Percentiles rank a stretch among this genome's conserved stretches.
Evolutionary conservation across 2,888 invertebrate species (phyloP).

Genomic region (Leucozona laternaria): DNA sequence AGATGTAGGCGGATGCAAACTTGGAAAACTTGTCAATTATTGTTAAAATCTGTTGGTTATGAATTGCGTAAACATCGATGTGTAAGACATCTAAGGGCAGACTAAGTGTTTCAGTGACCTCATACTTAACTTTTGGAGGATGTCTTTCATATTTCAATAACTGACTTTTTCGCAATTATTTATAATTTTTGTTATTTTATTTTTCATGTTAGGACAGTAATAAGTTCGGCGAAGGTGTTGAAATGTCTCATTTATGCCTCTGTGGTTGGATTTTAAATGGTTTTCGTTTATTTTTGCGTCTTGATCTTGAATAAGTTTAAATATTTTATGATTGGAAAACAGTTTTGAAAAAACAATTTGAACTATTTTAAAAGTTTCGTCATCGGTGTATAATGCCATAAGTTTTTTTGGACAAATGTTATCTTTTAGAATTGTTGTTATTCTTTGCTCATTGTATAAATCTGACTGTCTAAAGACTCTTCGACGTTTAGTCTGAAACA

Average conservation of each 20-base stretch:
- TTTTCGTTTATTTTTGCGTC: slow-evolving; percentile 71
- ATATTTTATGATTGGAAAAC: slow-evolving; percentile 27
- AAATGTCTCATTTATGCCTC: slow-evolving; percentile 71
- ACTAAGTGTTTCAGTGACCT: slow-evolving; percentile 56
- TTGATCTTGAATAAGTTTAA: slow-evolving; percentile 57
- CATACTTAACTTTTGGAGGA: slow-evolving; percentile 64
- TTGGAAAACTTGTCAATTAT: slow-evolving; percentile 62
- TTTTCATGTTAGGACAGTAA: slow-evolving; percentile 72
- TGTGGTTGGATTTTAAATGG: slow-evolving; percentile 71
- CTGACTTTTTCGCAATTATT: no score
- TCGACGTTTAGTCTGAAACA: background rate
- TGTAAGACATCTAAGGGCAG: slow-evolving; percentile 70
- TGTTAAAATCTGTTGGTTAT: slow-evolving; percentile 65
- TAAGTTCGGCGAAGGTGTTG: slow-evolving; percentile 13
- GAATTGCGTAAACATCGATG: slow-evolving; percentile 65
- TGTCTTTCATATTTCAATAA: slow-evolving; percentile 67
- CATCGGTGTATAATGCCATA: slow-evolving; percentile 35
- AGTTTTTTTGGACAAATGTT: slow-evolving; percentile 32
- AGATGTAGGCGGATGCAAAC: slow-evolving; percentile 27
- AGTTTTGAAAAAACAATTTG: slow-evolving; percentile 39
- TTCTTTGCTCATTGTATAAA: background rate
- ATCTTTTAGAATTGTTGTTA: slow-evolving; percentile 1
- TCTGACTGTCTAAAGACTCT: slow-evolving; percentile 1
- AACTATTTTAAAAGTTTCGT: slow-evolving; percentile 39
- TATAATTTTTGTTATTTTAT: slow-evolving; percentile 61